A percentile compares a stretch with the other conserved stretches of the same genome.
Conservation (phyloP, 2,888 invertebrate species). For the Macrosiphum euphorbiae region DNA sequence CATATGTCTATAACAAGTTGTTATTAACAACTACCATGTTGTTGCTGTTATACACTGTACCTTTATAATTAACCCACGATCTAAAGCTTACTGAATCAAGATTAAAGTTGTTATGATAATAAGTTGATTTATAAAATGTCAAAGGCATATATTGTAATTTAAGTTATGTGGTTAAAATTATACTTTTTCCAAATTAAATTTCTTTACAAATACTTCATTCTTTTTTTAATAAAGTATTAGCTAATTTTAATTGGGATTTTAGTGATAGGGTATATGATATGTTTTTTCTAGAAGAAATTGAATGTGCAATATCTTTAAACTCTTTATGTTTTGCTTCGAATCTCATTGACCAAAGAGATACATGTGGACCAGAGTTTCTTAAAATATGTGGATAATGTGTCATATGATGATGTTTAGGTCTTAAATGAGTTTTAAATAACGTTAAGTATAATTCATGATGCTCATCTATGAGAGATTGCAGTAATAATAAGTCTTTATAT, state of each 20-base stretch:
- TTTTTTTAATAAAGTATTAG: constrained; percentile 2
- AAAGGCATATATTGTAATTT: not conserved
- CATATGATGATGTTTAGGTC: constrained; percentile 67
- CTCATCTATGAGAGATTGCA: constrained; percentile 50
- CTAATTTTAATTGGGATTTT: not conserved
- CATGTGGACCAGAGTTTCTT: constrained; percentile 40
- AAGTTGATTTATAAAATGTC: not conserved
- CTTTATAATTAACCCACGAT: not conserved
- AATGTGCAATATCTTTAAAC: not conserved
- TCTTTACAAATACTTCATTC: not conserved
- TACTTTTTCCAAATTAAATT: constrained; percentile 3
- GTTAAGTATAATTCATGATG: constrained; percentile 64
- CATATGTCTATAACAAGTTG: not conserved
- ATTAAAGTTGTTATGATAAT: not conserved
- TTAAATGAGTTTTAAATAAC: constrained; percentile 65
- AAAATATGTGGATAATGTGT: constrained; percentile 54
- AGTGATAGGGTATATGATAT: not conserved
- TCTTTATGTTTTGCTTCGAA: constrained; percentile 56
- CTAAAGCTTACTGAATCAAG: not conserved
- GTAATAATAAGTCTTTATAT: not conserved
- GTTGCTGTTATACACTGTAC: not conserved
- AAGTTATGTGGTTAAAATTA: not conserved
- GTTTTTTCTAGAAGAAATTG: not conserved
- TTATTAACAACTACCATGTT: not conserved
- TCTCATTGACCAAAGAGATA: constrained; percentile 55